Evolutionary conservation across 2,113 vertebrate genomes (phyloP).

Genomic region (Toxotes chatareus): DNA sequence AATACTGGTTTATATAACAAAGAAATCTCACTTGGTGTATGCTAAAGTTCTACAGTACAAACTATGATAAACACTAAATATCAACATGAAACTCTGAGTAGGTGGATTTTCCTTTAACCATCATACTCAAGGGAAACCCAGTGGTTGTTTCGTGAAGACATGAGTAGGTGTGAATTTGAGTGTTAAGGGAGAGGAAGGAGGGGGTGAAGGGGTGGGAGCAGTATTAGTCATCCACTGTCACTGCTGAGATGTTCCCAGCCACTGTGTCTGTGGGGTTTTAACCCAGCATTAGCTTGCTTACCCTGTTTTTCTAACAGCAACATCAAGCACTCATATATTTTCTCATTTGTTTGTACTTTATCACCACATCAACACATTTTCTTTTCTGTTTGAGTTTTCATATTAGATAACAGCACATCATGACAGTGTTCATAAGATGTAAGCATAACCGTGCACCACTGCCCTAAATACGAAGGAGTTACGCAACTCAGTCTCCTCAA

Average conservation of each 20-base stretch:
- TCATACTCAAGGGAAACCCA: conserved; percentile 43
- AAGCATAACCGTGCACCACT: conserved; percentile 25
- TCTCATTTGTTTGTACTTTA: background rate
- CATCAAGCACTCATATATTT: background rate
- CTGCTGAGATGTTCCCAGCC: conserved; percentile 37
- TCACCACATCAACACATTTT: too few relatives aligned
- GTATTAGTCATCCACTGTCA: conserved; percentile 70
- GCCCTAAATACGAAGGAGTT: conserved; percentile 54
- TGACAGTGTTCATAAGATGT: background rate
- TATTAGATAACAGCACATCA: background rate
- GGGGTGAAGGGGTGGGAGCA: conserved; percentile 26
- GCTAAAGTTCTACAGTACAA: background rate
- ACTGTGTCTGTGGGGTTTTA: conserved; percentile 11
- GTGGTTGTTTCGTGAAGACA: conserved; percentile 4
- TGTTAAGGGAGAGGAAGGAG: conserved; percentile 13
- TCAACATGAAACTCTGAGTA: background rate
- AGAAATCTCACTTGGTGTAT: background rate
- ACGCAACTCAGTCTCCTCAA: conserved; percentile 40
- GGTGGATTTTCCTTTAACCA: conserved; percentile 24
- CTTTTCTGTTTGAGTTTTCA: background rate
- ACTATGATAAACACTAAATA: conserved; percentile 3
- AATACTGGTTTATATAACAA: too few relatives aligned
- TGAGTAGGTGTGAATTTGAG: conserved; percentile 37
- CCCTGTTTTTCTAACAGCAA: background rate
- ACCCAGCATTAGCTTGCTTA: background rate